Conservation (phyloP, 1,140 invertebrate genomes). For the Diabrotica virgifera region DNA sequence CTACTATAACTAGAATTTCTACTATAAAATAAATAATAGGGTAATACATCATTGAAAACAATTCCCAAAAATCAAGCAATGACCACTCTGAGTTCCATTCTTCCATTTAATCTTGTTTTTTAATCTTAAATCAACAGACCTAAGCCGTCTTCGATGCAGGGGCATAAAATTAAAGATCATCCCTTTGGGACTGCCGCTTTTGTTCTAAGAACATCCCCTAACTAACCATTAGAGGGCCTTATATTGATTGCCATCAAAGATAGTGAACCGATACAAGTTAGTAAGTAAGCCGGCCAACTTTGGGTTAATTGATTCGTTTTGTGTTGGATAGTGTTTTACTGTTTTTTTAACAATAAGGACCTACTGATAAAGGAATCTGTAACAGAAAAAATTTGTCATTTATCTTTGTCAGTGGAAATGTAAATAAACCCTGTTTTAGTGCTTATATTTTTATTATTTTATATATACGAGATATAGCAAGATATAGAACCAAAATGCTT, state of each 20-base stretch:
- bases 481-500: too few species aligned
- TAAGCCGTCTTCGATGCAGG: neutral
- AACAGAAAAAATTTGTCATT: too few species aligned
- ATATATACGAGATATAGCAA: too few species aligned
- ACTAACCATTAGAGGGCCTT: slow-evolving; percentile 7
- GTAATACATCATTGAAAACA: too few species aligned
- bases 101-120: neutral
- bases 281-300: neutral
- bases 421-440: too few species aligned
- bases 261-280: neutral
- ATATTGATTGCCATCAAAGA: slow-evolving; percentile 16
- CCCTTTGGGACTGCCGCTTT: slow-evolving; percentile 13
- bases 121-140: neutral
- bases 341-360: neutral
- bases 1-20: too few species aligned
- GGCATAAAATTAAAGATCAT: slow-evolving; percentile 11
- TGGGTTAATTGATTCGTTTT: slow-evolving; percentile 1
- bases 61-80: neutral
- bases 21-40: too few species aligned
- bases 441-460: too few species aligned
- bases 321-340: neutral
- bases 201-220: slow-evolving; percentile 16
- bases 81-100: neutral
- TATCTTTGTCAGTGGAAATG: too few species aligned
- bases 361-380: too few species aligned